A percentile compares a stretch with the other conserved stretches of the same genome.
Evolutionary conservation across 2,888 invertebrate species (phyloP).

Genomic region (Hololepta plana): DNA sequence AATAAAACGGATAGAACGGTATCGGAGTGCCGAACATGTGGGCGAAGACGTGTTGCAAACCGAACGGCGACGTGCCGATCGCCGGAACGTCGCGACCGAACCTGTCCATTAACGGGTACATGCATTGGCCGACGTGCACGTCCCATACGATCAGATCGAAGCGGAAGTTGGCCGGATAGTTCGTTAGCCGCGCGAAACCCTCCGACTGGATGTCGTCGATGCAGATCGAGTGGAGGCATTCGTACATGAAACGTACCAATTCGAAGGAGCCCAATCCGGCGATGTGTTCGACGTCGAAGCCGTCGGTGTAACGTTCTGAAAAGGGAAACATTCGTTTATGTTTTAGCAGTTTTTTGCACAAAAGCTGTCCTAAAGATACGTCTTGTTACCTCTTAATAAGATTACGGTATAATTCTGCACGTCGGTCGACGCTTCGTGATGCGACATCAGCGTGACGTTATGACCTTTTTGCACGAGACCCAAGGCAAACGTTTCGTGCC

Average conservation of each 20-base stretch:
- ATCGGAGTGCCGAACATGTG: slow-evolving; percentile 10
- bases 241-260: slow-evolving; percentile 6
- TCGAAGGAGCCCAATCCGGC: slow-evolving; percentile 6
- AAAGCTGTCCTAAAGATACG: no score
- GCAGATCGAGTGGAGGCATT: slow-evolving; percentile 9
- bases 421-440: slow-evolving; percentile 3
- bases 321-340: background rate
- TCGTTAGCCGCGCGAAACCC: slow-evolving; percentile 9
- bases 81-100: slow-evolving; percentile 13
- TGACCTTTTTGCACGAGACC: slow-evolving; percentile 10
- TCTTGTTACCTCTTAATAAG: no score
- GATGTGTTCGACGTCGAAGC: slow-evolving; percentile 8
- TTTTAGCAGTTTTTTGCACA: background rate
- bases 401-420: background rate
- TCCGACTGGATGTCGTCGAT: slow-evolving; percentile 9
- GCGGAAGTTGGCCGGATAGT: slow-evolving; percentile 11
- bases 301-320: background rate
- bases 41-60: slow-evolving; percentile 8
- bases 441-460: slow-evolving; percentile 10
- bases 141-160: slow-evolving; percentile 14
- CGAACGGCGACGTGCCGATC: slow-evolving; percentile 11
- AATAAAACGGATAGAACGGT: slow-evolving; percentile 15
- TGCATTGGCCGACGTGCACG: slow-evolving; percentile 9
- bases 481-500: slow-evolving; percentile 9
- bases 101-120: slow-evolving; percentile 12